Evolutionary conservation across 1,140 invertebrate genomes (phyloP), one percentile per base, ranked within the genome.

Genomic region (Drosophila tristis): DNA sequence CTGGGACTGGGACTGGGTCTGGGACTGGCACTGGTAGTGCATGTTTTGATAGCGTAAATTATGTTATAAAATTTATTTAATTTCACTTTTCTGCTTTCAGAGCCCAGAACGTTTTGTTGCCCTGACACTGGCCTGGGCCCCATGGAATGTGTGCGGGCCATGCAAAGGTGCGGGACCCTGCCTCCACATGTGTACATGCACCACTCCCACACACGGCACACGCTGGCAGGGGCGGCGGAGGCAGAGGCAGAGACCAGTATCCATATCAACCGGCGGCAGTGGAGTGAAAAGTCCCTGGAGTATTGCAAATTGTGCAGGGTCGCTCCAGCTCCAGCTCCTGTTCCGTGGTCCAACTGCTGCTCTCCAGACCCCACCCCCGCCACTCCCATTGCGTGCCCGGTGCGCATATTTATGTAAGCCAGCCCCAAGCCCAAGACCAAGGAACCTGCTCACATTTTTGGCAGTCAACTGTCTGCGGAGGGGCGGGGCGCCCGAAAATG

Each of bases 1-100:
- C 4, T 39, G 35, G 35, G 29, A 29, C 29, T 29, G 9, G 29
- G 6, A 13, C 15, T 6, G 31, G 8, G 31, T 16, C 16, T 16
- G 20, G 20, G 1, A 35, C 31, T 9, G 31, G 31, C 2, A 35
- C 8, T 11, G 31, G 35, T 13, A 49, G 72, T 85, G 84, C 84
- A 89, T 89, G 84, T 89, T 89, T 87, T 89, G 84, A 89, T 89
- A 89, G 79, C 84, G 84, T 89, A 89, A 89, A 89, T 89, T 89
- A 89, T 89, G 78, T 87, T 89, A 89, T 84, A 89, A 89, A 89
- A 89, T 89, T 89, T 89, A 89, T 89, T 89, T 89, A 89, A 89
- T 89, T 89, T 89, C 84, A 82, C 84, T 89, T 80, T 79, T 89
- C 82, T 80, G 47, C 63, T 58, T 44, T 68, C 65, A 48, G 49